Evolutionary conservation across 2,113 vertebrate species (phyloP).

Genomic region (Urocynchramus pylzowi): DNA sequence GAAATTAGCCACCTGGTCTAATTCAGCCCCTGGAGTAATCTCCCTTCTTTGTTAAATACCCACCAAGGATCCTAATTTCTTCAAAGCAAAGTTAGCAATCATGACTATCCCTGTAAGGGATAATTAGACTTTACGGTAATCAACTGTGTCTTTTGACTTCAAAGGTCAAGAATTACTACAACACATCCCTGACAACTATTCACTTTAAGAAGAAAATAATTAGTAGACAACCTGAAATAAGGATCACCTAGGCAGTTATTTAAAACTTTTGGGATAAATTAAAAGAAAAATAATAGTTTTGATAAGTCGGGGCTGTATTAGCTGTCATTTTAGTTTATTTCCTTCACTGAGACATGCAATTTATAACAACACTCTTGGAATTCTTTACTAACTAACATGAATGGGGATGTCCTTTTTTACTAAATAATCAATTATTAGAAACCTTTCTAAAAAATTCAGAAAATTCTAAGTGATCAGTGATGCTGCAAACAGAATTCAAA

Average conservation of each 20-base stretch:
- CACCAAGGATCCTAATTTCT: background rate
- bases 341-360: background rate
- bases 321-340: background rate
- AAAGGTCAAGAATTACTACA: background rate
- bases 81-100: background rate
- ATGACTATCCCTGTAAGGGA: background rate
- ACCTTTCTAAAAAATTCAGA: background rate
- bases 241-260: background rate
- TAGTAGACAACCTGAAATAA: background rate
- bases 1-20: background rate
- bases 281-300: background rate
- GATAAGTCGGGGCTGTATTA: background rate
- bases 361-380: background rate
- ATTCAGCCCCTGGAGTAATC: background rate
- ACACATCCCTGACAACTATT: background rate
- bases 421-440: background rate
- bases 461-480: background rate
- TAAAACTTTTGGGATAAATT: background rate
- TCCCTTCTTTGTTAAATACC: background rate
- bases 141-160: background rate
- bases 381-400: background rate
- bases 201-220: background rate
- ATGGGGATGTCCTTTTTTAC: background rate
- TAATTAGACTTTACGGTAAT: constrained; percentile 1
- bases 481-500: background rate